Base-by-base conservation (phyloP, 2,888 invertebrate species). In the Napeogenes inachia region DNA sequence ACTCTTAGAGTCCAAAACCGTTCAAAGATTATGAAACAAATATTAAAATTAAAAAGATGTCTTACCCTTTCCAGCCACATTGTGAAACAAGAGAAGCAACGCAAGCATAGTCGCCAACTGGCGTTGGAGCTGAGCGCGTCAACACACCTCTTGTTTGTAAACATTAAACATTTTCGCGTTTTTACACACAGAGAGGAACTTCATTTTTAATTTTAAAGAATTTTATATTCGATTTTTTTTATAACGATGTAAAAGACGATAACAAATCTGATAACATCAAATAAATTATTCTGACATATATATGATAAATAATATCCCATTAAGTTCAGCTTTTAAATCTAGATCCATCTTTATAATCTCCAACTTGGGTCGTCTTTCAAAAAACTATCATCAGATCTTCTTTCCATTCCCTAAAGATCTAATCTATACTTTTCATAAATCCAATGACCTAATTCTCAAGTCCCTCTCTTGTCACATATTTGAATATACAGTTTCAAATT, bases 111-210 rank as follows among this genome's bases (percentile, higher is more conserved):
- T 67, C 64, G 69, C 61, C 53, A 67, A 73, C 69, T 72, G 74
- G 66, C 67, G 59, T 62, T 56, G 56, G 61, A 56, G 56, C 60
- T 66, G 63, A n/a, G 59, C 45, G 63, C 62, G 42, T 30, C 54
- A 58, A 54, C 56, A 54, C 64, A 45, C 42, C 35, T 1, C 8
- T 12, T 73, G 76, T 87, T 87, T 82, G 81, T 83, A 87, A 88
- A 87, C 76, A 84, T 63, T 10, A 30, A 63, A 66, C 68, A 65
- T 62, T 68, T 62, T 73, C 71, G 73, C 74, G 66, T 72, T 75
- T 70, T 50, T 59, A 5, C 4, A 1, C 1, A 5, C 79, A 77
- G 84, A 65, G 70, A 42, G 62, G 82, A 65, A 84, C 59, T 79
- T 13, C 56, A 60, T 4, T 3, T 38, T 10, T 47, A n/a, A 38